Evolutionary conservation across 1,140 invertebrate species (phyloP).

Genomic region (Drosophila willistoni): DNA sequence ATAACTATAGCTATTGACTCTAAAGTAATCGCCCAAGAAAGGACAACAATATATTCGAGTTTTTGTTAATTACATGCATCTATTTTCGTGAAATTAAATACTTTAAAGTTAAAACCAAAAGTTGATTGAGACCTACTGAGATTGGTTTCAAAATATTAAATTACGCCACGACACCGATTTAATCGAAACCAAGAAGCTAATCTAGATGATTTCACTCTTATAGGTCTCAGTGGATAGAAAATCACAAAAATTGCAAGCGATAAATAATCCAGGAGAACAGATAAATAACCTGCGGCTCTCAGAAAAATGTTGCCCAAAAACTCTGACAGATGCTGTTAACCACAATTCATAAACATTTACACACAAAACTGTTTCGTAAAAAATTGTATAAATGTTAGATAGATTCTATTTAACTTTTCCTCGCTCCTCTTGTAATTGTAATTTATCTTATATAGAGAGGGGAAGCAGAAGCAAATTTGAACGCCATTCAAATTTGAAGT

Average conservation of each 20-base stretch:
- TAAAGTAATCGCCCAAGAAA: too few species aligned
- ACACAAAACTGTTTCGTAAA: conserved; percentile 34
- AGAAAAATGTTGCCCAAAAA: conserved; percentile 29
- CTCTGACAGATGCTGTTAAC: conserved; percentile 59
- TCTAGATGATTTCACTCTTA: not conserved
- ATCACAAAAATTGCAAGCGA: conserved; percentile 42
- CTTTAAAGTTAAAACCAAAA: too few species aligned
- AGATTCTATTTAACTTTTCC: conserved; percentile 64
- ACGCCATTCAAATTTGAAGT: conserved; percentile 39
- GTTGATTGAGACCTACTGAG: too few species aligned
- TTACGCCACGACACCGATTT: too few species aligned
- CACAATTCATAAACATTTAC: conserved; percentile 68
- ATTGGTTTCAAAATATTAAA: too few species aligned
- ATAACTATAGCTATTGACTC: too few species aligned
- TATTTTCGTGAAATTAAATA: too few species aligned
- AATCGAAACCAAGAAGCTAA: too few species aligned
- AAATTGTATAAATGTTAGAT: conserved; percentile 43
- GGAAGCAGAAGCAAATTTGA: not conserved
- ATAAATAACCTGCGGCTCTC: conserved; percentile 46
- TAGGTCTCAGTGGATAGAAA: not conserved
- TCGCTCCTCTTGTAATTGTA: conserved; percentile 6
- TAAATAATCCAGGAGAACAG: conserved; percentile 1
- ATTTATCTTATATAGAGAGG: not conserved
- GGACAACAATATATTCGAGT: too few species aligned
- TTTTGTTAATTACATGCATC: too few species aligned